Base-by-base conservation (phyloP, 2,797 vertebrate species). In the Gambelia wislizenii region DNA sequence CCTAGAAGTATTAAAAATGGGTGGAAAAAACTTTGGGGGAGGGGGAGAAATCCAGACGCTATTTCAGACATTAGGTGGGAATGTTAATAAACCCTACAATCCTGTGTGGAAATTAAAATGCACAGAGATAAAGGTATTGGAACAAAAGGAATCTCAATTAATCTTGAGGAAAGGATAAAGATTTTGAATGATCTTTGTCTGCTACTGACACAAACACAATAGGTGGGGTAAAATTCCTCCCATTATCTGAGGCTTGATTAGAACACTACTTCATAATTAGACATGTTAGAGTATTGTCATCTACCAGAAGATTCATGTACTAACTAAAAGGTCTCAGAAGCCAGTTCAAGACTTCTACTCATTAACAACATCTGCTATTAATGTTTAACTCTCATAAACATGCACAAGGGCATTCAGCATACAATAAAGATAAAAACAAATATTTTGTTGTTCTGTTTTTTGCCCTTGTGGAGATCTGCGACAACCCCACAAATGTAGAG, bases 251-350 rank as follows among this genome's bases (percentile, higher is more conserved):
- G 92, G 91, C 93, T 92, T 95, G 94, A 96, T 96, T 96, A 92
- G 88, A 91, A 91, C 7, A 64, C 89, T 77, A 82, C 89, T 93
- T 94, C 84, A 69, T 93, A 95, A 93, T 92, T 92, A 95, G 96
- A 92, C 91, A 90, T 80, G 91, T 93, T 93, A 91, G 92, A 91
- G 79, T 91, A 94, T 93, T 95, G 94, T 95, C 95, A 95, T 93
- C 94, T 93, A 95, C 93, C 93, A 92, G 94, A 96, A 94, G 95
- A 95, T 94, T 96, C 95, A 94, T 95, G 95, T 95, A 90, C 92
- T 89, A 95, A 91, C 92, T 81, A 86, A 93, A 89, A 95, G 95
- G 95, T 96, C 95, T 96, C 88, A 92, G 84, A 94, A 90, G 90
- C 89, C 89, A 89, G 93, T 89, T 96, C 90, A 86, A 89, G 92